Evolutionary conservation across 2,888 invertebrate species (phyloP).

Genomic region (Luperina testacea): DNA sequence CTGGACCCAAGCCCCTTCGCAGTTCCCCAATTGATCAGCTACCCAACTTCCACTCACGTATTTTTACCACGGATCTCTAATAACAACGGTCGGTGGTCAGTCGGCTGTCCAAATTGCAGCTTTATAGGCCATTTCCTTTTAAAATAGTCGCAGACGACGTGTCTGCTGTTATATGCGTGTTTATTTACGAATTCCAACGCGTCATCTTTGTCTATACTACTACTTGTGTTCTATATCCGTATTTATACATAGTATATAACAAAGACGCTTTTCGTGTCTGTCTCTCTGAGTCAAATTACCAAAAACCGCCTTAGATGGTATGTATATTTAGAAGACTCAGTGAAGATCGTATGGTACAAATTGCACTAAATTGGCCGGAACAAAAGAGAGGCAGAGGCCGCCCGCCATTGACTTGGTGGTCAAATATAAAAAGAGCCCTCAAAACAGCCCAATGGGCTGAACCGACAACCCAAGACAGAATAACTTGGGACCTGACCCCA

Average conservation of each 20-base stretch:
- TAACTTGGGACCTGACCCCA: too few relatives aligned
- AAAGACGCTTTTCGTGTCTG: background rate
- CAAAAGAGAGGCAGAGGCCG: too few relatives aligned
- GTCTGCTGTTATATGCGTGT: background rate
- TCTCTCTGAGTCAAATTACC: too few relatives aligned
- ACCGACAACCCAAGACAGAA: too few relatives aligned
- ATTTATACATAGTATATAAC: background rate
- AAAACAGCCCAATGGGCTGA: too few relatives aligned
- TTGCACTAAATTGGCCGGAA: too few relatives aligned
- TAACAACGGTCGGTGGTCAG: constrained; percentile 15
- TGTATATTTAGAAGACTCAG: too few relatives aligned
- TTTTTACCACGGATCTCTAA: constrained; percentile 4
- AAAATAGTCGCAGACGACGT: constrained; percentile 6
- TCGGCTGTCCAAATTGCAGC: constrained; percentile 35
- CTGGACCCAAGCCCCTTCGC: background rate
- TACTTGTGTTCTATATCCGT: background rate
- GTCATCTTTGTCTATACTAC: background rate
- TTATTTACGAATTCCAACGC: constrained; percentile 27
- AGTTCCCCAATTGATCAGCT: constrained; percentile 8
- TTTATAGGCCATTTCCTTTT: constrained; percentile 61
- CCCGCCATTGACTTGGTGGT: too few relatives aligned
- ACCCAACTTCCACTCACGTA: background rate
- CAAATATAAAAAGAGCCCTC: too few relatives aligned
- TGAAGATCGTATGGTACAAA: too few relatives aligned
- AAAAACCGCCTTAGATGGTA: too few relatives aligned